A percentile compares a stretch with the other conserved stretches of the same genome.
These are phyloP conservation scores for Phenganax marumi DNA, from an alignment of 92 coral and sea anemone species.

Conservation along the genomic window DNA sequence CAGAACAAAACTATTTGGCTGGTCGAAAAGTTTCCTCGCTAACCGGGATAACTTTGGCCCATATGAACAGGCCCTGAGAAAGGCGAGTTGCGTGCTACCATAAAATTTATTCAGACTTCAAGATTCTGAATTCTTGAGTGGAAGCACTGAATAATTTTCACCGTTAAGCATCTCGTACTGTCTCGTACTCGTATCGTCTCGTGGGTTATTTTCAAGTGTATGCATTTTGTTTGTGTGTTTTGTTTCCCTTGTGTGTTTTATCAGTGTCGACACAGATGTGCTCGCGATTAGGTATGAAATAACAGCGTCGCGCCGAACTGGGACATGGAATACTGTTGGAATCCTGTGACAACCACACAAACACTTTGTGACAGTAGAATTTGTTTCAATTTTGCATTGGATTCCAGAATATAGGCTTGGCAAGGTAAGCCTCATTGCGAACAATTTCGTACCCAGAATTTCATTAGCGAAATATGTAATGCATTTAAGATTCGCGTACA, in stretches of 20 bases:
- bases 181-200: no score
- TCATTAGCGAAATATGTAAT: constrained; percentile 1
- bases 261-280: constrained; percentile 31
- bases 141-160: no score
- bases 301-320: constrained; percentile 1
- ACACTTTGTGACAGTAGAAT: background rate
- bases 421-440: constrained; percentile 1
- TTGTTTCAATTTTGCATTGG: background rate
- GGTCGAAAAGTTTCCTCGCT: no score
- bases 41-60: no score
- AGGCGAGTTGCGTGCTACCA: no score
- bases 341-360: constrained; percentile 4
- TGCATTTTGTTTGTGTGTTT: background rate
- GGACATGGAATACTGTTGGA: constrained; percentile 25
- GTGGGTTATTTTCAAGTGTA: background rate
- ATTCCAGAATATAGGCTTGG: background rate
- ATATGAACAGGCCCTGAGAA: no score
- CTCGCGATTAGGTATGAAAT: constrained; percentile 1
- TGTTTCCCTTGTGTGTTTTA: constrained; percentile 2
- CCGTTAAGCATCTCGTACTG: no score
- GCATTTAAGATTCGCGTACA: background rate
- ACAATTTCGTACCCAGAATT: no score
- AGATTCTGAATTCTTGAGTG: no score
- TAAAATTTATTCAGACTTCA: no score
- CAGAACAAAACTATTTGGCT: no score